These are phyloP conservation scores for Cebidichthys violaceus DNA, from an alignment of 2,113 vertebrate genomes.

Conservation along the genomic window DNA sequence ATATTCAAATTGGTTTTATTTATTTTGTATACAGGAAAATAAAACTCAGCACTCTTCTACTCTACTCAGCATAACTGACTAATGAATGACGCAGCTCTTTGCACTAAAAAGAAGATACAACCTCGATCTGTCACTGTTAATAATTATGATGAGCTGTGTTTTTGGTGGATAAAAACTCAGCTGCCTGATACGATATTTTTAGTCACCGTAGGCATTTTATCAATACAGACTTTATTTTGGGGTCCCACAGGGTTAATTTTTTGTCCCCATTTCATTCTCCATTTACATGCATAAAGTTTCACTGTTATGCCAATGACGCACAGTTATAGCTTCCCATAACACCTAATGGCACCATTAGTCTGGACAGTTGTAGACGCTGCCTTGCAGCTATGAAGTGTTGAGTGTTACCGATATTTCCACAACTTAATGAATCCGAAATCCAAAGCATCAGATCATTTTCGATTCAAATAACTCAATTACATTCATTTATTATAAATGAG, in stretches of 20 bases:
- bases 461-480: not conserved
- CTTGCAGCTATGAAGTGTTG: constrained; percentile 36
- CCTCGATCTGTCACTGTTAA: constrained; percentile 36
- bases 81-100: constrained; percentile 40
- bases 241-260: constrained; percentile 52
- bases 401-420: constrained; percentile 21
- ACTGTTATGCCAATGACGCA: constrained; percentile 41
- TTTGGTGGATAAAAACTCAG: constrained; percentile 36
- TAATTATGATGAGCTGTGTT: constrained; percentile 34
- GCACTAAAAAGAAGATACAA: constrained; percentile 32
- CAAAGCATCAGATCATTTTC: not conserved
- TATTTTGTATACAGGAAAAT: constrained; percentile 2
- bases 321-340: constrained; percentile 54
- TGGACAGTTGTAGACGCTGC: constrained; percentile 35
- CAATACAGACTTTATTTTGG: constrained; percentile 31
- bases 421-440: constrained; percentile 29
- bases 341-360: constrained; percentile 53
- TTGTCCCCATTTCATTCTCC: constrained; percentile 47
- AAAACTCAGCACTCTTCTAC: constrained; percentile 14
- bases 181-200: not conserved
- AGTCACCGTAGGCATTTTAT: constrained; percentile 8
- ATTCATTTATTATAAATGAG: not conserved
- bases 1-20: not conserved
- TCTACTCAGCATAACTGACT: constrained; percentile 28
- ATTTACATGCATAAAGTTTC: constrained; percentile 56